Conservation (phyloP, 2,888 invertebrate genomes). For the Nysson spinosus region DNA sequence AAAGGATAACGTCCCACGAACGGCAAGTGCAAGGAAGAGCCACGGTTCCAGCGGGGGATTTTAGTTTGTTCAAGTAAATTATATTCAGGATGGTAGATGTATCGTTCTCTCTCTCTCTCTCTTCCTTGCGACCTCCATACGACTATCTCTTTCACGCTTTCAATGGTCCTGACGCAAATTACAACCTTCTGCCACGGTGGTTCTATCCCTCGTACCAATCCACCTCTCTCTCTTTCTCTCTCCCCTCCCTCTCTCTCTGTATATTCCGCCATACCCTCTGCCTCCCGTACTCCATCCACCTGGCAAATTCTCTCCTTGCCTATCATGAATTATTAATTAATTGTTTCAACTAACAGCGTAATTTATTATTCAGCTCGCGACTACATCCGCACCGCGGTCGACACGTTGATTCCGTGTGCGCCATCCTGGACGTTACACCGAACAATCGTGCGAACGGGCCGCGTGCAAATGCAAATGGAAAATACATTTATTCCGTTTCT, state of each 20-base stretch:
- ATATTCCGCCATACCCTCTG: conserved; percentile 23
- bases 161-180: conserved; percentile 76
- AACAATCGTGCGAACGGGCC: conserved; percentile 44
- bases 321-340: conserved; percentile 78
- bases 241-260: conserved; percentile 28
- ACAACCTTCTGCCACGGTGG: conserved; percentile 66
- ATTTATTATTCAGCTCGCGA: conserved; percentile 75
- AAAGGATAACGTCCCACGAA: conserved; percentile 61
- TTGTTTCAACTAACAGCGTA: conserved; percentile 76
- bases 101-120: conserved; percentile 20
- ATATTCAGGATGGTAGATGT: conserved; percentile 74
- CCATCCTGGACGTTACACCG: conserved; percentile 52
- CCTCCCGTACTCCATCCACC: conserved; percentile 58
- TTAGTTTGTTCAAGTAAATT: conserved; percentile 77
- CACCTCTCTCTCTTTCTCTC: conserved; percentile 16
- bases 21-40: conserved; percentile 50
- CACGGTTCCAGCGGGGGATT: conserved; percentile 62
- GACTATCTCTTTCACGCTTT: conserved; percentile 32
- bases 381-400: conserved; percentile 60
- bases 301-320: conserved; percentile 70
- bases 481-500: conserved; percentile 30
- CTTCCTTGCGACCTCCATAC: conserved; percentile 27
- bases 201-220: conserved; percentile 9
- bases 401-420: conserved; percentile 40
- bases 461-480: conserved; percentile 37